phyloP scores from a whole-genome alignment of 1,140 invertebrate species.

The Drosophila tsacasi region DNA sequence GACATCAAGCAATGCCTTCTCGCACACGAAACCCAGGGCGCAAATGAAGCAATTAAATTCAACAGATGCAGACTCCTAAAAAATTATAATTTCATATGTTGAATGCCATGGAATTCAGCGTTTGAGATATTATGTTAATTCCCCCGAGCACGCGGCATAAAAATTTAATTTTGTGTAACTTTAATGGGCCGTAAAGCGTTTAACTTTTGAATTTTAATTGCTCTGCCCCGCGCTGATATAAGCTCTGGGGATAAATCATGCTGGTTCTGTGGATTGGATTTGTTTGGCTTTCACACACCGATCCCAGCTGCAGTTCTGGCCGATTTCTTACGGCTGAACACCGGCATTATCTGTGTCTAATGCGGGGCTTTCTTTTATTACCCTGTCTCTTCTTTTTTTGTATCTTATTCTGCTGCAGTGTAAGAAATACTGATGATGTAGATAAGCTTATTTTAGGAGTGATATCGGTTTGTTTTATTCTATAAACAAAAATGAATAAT shows the following conservation, averaged over 20 bases:
- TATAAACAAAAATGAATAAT: neutral
- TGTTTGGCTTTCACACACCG: slow-evolving; percentile 35
- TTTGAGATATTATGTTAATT: slow-evolving; percentile 42
- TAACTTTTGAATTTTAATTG: slow-evolving; percentile 54
- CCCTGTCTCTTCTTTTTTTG: neutral
- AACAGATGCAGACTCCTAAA: slow-evolving; percentile 49
- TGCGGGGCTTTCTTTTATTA: slow-evolving; percentile 34
- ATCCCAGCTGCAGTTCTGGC: slow-evolving; percentile 22
- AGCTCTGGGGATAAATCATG: slow-evolving; percentile 5
- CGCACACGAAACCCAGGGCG: slow-evolving; percentile 42
- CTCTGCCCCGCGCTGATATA: slow-evolving; percentile 22
- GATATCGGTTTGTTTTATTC: neutral
- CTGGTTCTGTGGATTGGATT: slow-evolving; percentile 27
- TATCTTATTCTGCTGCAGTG: neutral
- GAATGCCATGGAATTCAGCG: slow-evolving; percentile 7
- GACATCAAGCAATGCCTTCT: slow-evolving; percentile 30
- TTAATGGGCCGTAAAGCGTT: slow-evolving; percentile 56
- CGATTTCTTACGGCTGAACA: slow-evolving; percentile 24
- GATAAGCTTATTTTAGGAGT: neutral
- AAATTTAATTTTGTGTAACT: slow-evolving; percentile 65
- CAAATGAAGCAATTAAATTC: slow-evolving; percentile 82
- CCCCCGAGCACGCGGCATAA: slow-evolving; percentile 15
- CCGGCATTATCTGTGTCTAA: slow-evolving; percentile 33
- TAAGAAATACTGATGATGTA: neutral
- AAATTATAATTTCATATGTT: slow-evolving; percentile 41